These are phyloP conservation scores for Seira sanloemensis DNA, from an alignment of 2,888 invertebrate species.

Conservation along the genomic window DNA sequence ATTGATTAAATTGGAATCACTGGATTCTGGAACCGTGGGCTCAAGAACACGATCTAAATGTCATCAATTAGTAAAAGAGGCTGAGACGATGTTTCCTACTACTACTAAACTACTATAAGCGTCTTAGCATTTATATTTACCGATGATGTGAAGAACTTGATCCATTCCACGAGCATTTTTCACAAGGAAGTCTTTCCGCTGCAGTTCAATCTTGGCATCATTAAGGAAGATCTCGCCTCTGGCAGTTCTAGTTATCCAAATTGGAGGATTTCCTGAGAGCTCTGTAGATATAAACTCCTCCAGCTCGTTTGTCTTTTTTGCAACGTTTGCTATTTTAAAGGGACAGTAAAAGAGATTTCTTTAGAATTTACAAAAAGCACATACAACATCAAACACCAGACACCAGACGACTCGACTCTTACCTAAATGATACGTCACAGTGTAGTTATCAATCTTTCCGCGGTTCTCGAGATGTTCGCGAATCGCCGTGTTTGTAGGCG, in stretches of 20 bases:
- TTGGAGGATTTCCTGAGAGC: slow-evolving; percentile 88
- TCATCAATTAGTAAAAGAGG: too few relatives aligned
- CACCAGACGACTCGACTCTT: background rate
- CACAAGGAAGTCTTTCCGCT: slow-evolving; percentile 80
- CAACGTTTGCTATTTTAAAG: slow-evolving; percentile 82
- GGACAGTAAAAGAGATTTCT: slow-evolving; percentile 70
- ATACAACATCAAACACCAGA: background rate
- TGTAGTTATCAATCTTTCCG: slow-evolving; percentile 71
- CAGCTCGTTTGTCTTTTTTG: slow-evolving; percentile 79
- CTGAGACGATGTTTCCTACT: too few relatives aligned
- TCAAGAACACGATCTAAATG: slow-evolving; percentile 90
- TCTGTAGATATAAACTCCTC: slow-evolving; percentile 85
- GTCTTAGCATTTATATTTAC: too few relatives aligned
- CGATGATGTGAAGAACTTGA: slow-evolving; percentile 90
- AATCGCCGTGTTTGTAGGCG: slow-evolving; percentile 91
- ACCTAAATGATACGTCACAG: slow-evolving; percentile 72
- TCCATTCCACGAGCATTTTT: slow-evolving; percentile 79
- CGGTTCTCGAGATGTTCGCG: slow-evolving; percentile 80
- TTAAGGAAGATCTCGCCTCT: slow-evolving; percentile 88
- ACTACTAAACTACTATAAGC: too few relatives aligned
- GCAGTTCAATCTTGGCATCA: slow-evolving; percentile 83
- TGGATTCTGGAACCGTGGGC: slow-evolving; percentile 79
- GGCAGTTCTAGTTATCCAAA: slow-evolving; percentile 85
- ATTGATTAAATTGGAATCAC: slow-evolving; percentile 82
- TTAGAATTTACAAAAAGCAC: background rate